These are phyloP conservation scores for Bibio marci DNA, from an alignment of 2,888 invertebrate species.

Conservation along the genomic window DNA sequence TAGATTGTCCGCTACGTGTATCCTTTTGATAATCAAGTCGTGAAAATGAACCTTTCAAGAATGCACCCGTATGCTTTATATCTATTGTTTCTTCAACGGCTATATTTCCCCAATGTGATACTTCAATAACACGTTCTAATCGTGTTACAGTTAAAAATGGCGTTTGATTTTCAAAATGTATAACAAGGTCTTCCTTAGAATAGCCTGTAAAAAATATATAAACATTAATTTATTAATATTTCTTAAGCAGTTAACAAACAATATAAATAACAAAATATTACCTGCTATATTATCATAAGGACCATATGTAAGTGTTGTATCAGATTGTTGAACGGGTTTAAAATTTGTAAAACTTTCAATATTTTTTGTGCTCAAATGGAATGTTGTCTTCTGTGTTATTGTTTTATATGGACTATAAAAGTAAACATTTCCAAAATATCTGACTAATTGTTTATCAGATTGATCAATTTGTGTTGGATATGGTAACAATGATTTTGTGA, in stretches of 20 bases:
- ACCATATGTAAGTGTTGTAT: constrained; percentile 74
- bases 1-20: constrained; percentile 69
- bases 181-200: constrained; percentile 42
- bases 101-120: constrained; percentile 99
- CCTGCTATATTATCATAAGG: constrained; percentile 59
- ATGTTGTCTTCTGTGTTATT: constrained; percentile 60
- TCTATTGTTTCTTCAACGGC: constrained; percentile 92
- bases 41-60: constrained; percentile 86
- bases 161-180: constrained; percentile 93
- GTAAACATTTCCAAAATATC: constrained; percentile 70
- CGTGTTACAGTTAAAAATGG: constrained; percentile 89
- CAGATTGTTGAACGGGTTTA: constrained; percentile 62
- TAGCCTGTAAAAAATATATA: constrained; percentile 25
- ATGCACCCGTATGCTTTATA: constrained; percentile 82
- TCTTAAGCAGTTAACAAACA: constrained; percentile 1
- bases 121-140: constrained; percentile 75
- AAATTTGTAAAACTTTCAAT: constrained; percentile 69
- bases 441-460: constrained; percentile 84
- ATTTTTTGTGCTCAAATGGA: constrained; percentile 58
- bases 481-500: constrained; percentile 59
- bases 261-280: constrained; percentile 31
- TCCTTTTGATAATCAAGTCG: constrained; percentile 95
- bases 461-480: constrained; percentile 82
- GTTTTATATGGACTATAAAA: constrained; percentile 71
- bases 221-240: not conserved